A percentile compares a stretch with the other conserved stretches of the same genome.
Evolutionary conservation across 1,140 invertebrate species (phyloP).

Genomic region (Ridgeia piscesae): DNA sequence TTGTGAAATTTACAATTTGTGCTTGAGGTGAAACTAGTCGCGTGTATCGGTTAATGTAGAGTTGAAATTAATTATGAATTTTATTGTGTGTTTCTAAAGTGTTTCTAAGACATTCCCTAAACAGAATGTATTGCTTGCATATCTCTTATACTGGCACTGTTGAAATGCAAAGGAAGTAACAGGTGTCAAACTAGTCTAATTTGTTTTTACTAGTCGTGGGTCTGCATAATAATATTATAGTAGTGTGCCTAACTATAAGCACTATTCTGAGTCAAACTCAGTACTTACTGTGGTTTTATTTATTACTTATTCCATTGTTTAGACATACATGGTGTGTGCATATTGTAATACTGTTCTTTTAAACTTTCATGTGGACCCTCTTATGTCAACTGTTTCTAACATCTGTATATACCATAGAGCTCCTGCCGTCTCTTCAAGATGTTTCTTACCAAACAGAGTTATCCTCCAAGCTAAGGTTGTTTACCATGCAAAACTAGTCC

Average conservation of each 20-base stretch:
- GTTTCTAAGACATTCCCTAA: too few relatives aligned
- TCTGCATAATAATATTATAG: not conserved
- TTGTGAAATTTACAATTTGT: not conserved
- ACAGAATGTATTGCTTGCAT: too few relatives aligned
- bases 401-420: not conserved
- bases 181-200: not conserved
- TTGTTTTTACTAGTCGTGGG: not conserved
- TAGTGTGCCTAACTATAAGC: not conserved
- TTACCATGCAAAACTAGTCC: too few relatives aligned
- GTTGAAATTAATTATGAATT: not conserved
- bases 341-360: not conserved
- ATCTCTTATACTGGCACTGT: too few relatives aligned
- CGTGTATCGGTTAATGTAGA: not conserved
- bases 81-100: not conserved
- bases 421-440: not conserved
- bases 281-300: not conserved
- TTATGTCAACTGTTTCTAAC: not conserved
- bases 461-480: too few relatives aligned
- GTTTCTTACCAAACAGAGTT: not conserved
- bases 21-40: not conserved
- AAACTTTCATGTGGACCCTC: not conserved
- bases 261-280: not conserved
- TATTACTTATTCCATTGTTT: not conserved
- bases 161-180: not conserved
- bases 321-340: not conserved